A percentile compares a stretch with the other conserved stretches of the same genome.
These are phyloP conservation scores for Drosophila paracracens DNA, from an alignment of 2,888 invertebrate genomes.

Conservation along the genomic window DNA sequence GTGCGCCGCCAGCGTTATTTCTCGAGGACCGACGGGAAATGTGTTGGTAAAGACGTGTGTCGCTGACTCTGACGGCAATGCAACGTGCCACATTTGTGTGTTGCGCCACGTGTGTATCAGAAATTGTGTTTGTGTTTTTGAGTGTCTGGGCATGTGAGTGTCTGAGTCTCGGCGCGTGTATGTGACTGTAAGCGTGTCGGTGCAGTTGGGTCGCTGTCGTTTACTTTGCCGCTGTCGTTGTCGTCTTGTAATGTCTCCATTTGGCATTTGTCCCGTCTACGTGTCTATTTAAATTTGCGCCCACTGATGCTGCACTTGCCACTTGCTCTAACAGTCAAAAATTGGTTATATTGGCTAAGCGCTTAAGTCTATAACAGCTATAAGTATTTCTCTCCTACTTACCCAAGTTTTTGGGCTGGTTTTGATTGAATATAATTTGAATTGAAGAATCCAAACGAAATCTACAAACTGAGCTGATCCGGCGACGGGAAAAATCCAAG, in stretches of 20 bases:
- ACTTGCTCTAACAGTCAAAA: neutral
- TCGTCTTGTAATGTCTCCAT: constrained; percentile 44
- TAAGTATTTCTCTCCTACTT: neutral
- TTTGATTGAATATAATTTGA: neutral
- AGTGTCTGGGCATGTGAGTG: constrained; percentile 2
- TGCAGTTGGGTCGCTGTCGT: constrained; percentile 5
- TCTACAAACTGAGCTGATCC: no score
- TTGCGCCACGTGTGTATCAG: neutral
- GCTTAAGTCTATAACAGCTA: neutral
- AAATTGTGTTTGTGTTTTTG: neutral
- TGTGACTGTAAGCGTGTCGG: neutral
- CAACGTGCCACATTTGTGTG: constrained; percentile 39
- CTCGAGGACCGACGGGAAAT: constrained; percentile 32
- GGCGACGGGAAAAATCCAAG: no score
- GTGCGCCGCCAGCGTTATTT: constrained; percentile 42
- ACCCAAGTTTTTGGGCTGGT: neutral
- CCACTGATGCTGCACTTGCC: constrained; percentile 33
- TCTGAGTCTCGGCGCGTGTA: neutral
- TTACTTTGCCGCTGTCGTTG: constrained; percentile 8
- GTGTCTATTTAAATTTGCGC: constrained; percentile 29
- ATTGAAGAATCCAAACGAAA: neutral
- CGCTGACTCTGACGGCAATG: constrained; percentile 42
- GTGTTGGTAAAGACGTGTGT: constrained; percentile 33
- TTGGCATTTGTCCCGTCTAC: constrained; percentile 29
- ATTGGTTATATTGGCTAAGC: constrained; percentile 13